Conservation (phyloP, 92 coral and sea anemone species). For the Muricea muricata region DNA sequence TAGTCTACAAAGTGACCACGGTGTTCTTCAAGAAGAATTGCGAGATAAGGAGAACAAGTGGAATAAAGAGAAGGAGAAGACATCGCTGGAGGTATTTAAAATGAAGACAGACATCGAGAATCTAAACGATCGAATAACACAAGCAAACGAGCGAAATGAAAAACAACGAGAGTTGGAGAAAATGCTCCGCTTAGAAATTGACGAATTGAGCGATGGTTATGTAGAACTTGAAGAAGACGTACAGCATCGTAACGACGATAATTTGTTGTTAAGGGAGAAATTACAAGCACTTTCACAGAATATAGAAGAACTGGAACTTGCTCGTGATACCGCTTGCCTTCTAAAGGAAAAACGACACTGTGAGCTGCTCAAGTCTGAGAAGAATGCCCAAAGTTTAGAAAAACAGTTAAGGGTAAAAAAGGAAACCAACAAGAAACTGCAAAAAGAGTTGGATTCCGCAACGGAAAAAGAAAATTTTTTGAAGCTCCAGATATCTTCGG, state of each 20-base stretch:
- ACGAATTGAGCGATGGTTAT: conserved; percentile 38
- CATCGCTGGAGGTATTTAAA: not conserved
- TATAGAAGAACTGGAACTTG: conserved; percentile 40
- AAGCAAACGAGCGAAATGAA: conserved; percentile 34
- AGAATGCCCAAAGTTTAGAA: conserved; percentile 32
- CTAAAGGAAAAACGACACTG: conserved; percentile 35
- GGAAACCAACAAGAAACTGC: conserved; percentile 12
- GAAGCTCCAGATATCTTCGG: conserved; percentile 12
- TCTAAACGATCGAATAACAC: not conserved
- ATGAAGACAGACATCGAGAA: not conserved
- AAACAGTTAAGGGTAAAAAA: conserved; percentile 22
- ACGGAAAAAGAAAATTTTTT: conserved; percentile 9
- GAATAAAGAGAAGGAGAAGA: conserved; percentile 6
- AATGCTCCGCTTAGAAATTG: conserved; percentile 38
- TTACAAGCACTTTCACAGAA: conserved; percentile 21
- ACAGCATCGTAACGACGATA: conserved; percentile 31
- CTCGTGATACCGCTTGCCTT: conserved; percentile 39
- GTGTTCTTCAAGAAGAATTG: conserved; percentile 16
- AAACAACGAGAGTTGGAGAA: conserved; percentile 39
- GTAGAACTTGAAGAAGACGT: conserved; percentile 33
- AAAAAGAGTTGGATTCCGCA: conserved; percentile 23
- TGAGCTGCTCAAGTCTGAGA: conserved; percentile 35
- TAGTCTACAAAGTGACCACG: conserved; percentile 12
- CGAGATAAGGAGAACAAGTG: not conserved
- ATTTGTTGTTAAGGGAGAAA: conserved; percentile 8